These are phyloP conservation scores for Scolopax mira DNA, from an alignment of 2,113 vertebrate species.

Conservation along the genomic window DNA sequence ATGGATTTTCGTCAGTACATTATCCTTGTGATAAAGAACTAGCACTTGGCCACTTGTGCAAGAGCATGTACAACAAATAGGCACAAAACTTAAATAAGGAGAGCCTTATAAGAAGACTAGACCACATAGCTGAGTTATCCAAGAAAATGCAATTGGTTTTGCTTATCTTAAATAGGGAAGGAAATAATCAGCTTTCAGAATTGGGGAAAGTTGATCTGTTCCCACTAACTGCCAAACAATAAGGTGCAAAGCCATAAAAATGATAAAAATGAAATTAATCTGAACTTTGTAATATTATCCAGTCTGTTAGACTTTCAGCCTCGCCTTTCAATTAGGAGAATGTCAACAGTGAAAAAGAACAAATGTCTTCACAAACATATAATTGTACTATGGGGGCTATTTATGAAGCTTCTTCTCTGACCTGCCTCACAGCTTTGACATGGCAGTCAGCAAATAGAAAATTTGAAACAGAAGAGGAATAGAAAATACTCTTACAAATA, in stretches of 20 bases:
- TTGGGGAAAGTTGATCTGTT: background rate
- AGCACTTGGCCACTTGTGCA: background rate
- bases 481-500: background rate
- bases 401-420: background rate
- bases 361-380: background rate
- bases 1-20: background rate
- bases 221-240: background rate
- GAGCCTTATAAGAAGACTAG: background rate
- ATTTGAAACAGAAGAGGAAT: background rate
- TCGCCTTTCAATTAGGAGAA: background rate
- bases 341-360: background rate
- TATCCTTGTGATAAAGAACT: background rate
- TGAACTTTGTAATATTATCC: background rate
- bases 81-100: background rate
- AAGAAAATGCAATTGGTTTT: constrained; percentile 25
- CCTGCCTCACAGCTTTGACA: background rate
- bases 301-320: background rate
- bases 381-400: background rate
- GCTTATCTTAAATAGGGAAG: background rate
- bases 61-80: background rate
- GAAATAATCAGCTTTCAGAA: background rate
- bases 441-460: background rate
- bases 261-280: background rate
- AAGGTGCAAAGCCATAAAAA: constrained; percentile 1
- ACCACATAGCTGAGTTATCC: background rate